Evolutionary conservation across 2,797 vertebrate species (phyloP), one percentile per base, ranked within the genome.

Genomic region (Ceryle rudis): DNA sequence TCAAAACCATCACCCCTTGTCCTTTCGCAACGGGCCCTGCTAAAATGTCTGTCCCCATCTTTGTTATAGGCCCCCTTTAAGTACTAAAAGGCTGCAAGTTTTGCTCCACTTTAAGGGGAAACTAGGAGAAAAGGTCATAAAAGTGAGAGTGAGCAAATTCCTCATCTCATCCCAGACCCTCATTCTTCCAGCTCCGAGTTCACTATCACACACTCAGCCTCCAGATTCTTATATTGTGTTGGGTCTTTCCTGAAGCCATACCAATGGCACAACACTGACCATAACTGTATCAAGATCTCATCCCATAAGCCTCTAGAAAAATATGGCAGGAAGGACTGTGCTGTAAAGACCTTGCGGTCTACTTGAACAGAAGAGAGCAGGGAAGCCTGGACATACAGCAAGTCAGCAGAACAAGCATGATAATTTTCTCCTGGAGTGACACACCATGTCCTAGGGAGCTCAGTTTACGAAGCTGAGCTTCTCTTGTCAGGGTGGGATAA

Each of bases 181-280:
- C 10, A 52, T 69, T 72, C 18, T 80, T 66, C 31, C 37, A 54
- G 8, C 26, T 89, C 74, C 74, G 74, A 41, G 11, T 49, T 57
- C 37, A 28, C 31, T 41, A 6, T 70, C 41, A 52, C 46, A 65
- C 5, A 6, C 37, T 39, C 64, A 73, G 26, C 11, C 21, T 67
- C 28, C 39, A 61, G 64, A 16, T 39, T 33, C 80, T 65, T 31
- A 23, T 3, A 58, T 18, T 47, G 22, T 15, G 77, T 77, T 71
- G 11, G 15, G 66, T 54, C 33, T 61, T 66, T 60, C 35, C 39
- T 35, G 35, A 41, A 91, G 29, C 35, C 37, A 3, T 1, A 26
- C 26, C 13, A 41, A 8, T 1, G 17, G 28, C 15, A 52, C 0
- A 2, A 25, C 10, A 7, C 1, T 2, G 4, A 73, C n/a, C n/a